Evolutionary conservation across 2,113 vertebrate genomes (phyloP), one percentile per base, ranked within the genome.

Genomic region (Steatornis caripensis): DNA sequence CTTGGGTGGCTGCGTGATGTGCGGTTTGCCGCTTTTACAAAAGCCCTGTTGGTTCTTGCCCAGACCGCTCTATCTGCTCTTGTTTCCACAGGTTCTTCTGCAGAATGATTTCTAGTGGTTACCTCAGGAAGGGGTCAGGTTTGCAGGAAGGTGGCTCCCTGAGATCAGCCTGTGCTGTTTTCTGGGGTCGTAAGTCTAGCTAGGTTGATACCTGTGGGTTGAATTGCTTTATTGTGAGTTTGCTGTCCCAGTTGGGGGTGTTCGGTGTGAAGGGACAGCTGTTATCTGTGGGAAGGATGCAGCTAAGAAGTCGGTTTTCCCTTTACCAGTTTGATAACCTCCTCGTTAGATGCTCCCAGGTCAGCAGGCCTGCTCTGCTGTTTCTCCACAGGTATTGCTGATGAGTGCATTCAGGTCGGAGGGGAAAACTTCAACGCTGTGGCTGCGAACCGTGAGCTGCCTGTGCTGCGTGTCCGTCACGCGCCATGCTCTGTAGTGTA

Each of bases 1-100:
- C 90, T 61, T 12, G 78, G 57, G 39, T 48, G 76, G 45, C 32
- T 90, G 41, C 82, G 85, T 45, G 46, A 46, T 70, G 57, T 39
- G 77, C 78, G 60, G 29, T 12, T 84, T 84, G 71, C 84, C 48
- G 32, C 61, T 79, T 68, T 43, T 68, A 39, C 36, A 64, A 85
- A 95, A 96, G 39, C 85, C 65, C 20, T 87, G 74, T 71, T 88
- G 72, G 43, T 89, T 81, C 86, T 89, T 92, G 70, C 58, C 54
- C 37, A 60, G 46, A 39, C 83, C 89, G 13, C 86, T 77, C 30
- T 54, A 19, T 74, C 60, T 95, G 46, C 36, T 87, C 43, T 8
- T 36, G 49, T 65, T 87, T 65, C 75, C 43, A 32, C 41, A 27
- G 68, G 23, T 29, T 10, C 9, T 80, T 79, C 55, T 85, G 78